Evolutionary conservation across 1,140 invertebrate species (phyloP).

Genomic region (Paralvinella palmiformis): DNA sequence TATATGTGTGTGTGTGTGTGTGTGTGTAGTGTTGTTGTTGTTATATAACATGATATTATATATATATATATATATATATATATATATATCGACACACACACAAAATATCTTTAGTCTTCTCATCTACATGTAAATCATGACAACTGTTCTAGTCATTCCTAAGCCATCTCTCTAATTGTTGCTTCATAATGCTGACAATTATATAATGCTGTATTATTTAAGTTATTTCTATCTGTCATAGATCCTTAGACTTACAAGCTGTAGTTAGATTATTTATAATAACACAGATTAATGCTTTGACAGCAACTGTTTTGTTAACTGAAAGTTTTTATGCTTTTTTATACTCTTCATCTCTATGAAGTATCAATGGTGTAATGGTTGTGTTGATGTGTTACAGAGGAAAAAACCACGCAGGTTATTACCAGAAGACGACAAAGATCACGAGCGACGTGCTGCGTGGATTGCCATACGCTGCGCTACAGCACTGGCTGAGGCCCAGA

Average conservation of each 20-base stretch:
- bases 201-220: not conserved
- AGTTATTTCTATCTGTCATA: not conserved
- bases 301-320: too few species aligned
- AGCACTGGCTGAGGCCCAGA: conserved; percentile 31
- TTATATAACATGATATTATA: too few species aligned
- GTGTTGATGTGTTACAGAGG: not conserved
- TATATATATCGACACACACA: too few species aligned
- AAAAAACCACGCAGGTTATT: not conserved
- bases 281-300: too few species aligned
- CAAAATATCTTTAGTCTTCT: too few species aligned
- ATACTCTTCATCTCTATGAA: not conserved
- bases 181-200: too few species aligned
- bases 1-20: too few species aligned
- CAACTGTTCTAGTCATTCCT: too few species aligned
- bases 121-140: too few species aligned
- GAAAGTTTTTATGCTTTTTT: not conserved
- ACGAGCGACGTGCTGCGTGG: conserved; percentile 38
- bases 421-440: conserved; percentile 27
- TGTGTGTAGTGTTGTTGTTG: too few species aligned
- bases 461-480: conserved; percentile 41
- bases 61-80: too few species aligned
- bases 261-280: not conserved
- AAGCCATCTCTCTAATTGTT: too few species aligned
- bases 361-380: not conserved
- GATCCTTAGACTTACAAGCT: not conserved